Percentiles rank a stretch among this genome's conserved stretches.
Conservation (phyloP, 1,140 invertebrate genomes). For the Pogonus chalceus region DNA sequence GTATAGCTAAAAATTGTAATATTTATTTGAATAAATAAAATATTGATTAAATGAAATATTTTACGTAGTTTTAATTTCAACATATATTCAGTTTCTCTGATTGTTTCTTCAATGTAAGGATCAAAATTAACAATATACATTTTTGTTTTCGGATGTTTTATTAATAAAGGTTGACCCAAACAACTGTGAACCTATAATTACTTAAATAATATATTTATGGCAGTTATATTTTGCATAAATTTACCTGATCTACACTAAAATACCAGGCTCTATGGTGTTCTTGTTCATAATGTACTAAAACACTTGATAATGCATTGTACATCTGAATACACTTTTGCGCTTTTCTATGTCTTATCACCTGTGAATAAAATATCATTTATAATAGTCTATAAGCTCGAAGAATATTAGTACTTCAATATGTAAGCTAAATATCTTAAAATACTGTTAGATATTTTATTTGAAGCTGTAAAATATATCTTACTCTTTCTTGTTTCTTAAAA, state of each 20-base stretch:
- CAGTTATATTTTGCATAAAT: conserved; percentile 1
- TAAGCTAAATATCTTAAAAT: neutral
- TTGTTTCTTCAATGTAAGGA: conserved; percentile 54
- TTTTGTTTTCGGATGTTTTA: conserved; percentile 45
- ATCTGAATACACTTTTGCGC: conserved; percentile 59
- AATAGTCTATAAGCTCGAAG: too few species aligned
- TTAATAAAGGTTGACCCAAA: conserved; percentile 46
- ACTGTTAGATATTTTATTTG: neutral
- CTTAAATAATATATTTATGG: too few species aligned
- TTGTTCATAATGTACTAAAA: conserved; percentile 61
- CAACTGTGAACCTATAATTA: conserved; percentile 47
- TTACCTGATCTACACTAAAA: conserved; percentile 54
- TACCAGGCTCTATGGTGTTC: conserved; percentile 70
- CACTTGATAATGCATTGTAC: conserved; percentile 59
- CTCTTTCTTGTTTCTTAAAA: conserved; percentile 40
- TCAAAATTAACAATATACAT: conserved; percentile 57
- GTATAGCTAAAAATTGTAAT: conserved; percentile 38
- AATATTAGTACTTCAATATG: too few species aligned
- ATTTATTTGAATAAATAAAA: too few species aligned
- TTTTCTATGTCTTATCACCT: conserved; percentile 43
- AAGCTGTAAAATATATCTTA: too few species aligned
- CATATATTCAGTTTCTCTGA: conserved; percentile 62
- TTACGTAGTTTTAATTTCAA: conserved; percentile 52
- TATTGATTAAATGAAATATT: too few species aligned
- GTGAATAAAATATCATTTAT: conserved; percentile 3